Evolutionary conservation across 2,888 invertebrate species (phyloP).

Genomic region (Mesorhabditis belari): DNA sequence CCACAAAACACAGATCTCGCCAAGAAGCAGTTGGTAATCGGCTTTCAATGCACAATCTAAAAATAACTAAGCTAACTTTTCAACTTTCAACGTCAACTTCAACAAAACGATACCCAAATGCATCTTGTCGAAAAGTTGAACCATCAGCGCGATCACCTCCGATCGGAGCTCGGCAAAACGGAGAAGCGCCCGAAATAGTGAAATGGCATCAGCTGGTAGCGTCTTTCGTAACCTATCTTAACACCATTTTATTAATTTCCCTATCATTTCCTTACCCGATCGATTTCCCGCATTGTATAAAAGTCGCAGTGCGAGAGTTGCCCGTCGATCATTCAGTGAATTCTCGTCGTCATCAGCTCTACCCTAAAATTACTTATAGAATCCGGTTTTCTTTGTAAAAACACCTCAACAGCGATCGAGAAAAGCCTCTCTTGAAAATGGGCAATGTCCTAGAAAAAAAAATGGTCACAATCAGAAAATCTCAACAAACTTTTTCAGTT

Average conservation of each 20-base stretch:
- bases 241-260: background rate
- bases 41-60: constrained; percentile 5
- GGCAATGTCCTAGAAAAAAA: too few relatives aligned
- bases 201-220: background rate
- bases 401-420: too few relatives aligned
- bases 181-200: constrained; percentile 3
- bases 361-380: background rate
- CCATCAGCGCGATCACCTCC: constrained; percentile 5
- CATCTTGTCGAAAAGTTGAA: background rate
- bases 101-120: constrained; percentile 3
- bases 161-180: constrained; percentile 3
- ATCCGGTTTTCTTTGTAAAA: too few relatives aligned
- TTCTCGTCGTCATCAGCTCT: background rate
- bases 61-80: background rate
- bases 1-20: constrained; percentile 7
- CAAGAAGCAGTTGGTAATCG: constrained; percentile 6
- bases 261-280: constrained; percentile 7
- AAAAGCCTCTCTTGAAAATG: too few relatives aligned
- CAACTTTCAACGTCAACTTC: background rate
- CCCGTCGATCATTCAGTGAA: background rate
- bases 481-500: too few relatives aligned
- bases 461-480: too few relatives aligned
- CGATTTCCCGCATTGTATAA: constrained; percentile 13
- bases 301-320: constrained; percentile 10
- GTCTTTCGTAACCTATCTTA: background rate